phyloP scores from a whole-genome alignment of 2,888 invertebrate species.

The Drosophila birchii region DNA sequence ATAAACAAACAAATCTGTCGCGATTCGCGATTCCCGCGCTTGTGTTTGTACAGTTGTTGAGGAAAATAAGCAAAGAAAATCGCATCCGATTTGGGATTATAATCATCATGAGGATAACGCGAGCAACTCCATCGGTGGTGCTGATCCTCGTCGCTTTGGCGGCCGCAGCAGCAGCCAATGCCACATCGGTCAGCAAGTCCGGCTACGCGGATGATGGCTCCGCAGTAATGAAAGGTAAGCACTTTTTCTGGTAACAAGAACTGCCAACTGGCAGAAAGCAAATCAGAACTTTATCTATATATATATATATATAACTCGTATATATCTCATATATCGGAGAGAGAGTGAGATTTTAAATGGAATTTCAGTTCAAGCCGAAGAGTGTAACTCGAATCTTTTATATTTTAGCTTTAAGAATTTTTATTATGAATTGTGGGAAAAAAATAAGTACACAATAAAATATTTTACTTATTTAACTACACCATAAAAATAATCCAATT shows the following conservation, averaged over 20 bases:
- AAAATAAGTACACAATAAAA: not conserved
- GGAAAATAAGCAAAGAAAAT: constrained; percentile 64
- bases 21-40: constrained; percentile 19
- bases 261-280: constrained; percentile 16
- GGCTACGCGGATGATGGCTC: constrained; percentile 83
- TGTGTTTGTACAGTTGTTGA: constrained; percentile 58
- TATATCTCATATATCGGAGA: constrained; percentile 3
- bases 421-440: not conserved
- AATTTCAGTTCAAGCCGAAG: constrained; percentile 4
- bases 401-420: not conserved
- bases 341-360: constrained; percentile 18
- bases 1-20: constrained; percentile 44
- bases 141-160: constrained; percentile 61
- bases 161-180: constrained; percentile 29
- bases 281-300: constrained; percentile 8
- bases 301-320: not conserved
- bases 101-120: constrained; percentile 20
- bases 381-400: not conserved
- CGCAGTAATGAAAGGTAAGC: constrained; percentile 84
- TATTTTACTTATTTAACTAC: not conserved
- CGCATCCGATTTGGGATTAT: constrained; percentile 10
- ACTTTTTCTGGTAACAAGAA: constrained; percentile 42
- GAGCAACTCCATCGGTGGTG: constrained; percentile 24
- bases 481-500: too few species aligned
- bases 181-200: constrained; percentile 73